Evolutionary conservation across 2,113 vertebrate species (phyloP).

Genomic region (Osmerus mordax): DNA sequence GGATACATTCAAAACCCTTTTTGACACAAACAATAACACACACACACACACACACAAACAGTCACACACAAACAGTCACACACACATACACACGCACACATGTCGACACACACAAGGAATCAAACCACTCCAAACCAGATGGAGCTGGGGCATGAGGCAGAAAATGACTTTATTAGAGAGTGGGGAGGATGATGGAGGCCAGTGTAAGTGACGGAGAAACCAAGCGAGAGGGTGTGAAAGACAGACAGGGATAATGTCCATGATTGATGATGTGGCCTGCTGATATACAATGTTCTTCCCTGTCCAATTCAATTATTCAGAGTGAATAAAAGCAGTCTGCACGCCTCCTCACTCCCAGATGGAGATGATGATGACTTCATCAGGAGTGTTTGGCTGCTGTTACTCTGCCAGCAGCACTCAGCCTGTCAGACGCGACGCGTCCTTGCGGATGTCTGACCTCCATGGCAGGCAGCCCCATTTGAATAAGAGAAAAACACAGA

Average conservation of each 20-base stretch:
- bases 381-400: conserved; percentile 19
- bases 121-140: conserved; percentile 53
- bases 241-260: conserved; percentile 44
- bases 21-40: conserved; percentile 47
- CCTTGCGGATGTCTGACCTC: conserved; percentile 38
- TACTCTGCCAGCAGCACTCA: conserved; percentile 20
- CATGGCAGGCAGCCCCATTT: conserved; percentile 51
- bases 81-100: conserved; percentile 10
- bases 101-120: conserved; percentile 7
- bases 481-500: conserved; percentile 53
- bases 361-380: conserved; percentile 64
- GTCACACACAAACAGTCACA: conserved; percentile 3
- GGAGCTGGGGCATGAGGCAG: conserved; percentile 46
- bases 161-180: conserved; percentile 44
- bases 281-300: conserved; percentile 57
- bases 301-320: conserved; percentile 60
- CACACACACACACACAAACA: not conserved
- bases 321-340: conserved; percentile 41
- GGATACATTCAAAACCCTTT: conserved; percentile 60
- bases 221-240: conserved; percentile 19
- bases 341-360: conserved; percentile 30
- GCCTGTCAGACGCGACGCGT: not conserved
- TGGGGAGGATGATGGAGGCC: conserved; percentile 31
- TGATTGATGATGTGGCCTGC: conserved; percentile 62
- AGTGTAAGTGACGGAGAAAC: conserved; percentile 38